Percentiles rank a stretch among this genome's conserved stretches.
phyloP scores from a whole-genome alignment of 2,797 vertebrate genomes.

The Pempheris klunzingeri region DNA sequence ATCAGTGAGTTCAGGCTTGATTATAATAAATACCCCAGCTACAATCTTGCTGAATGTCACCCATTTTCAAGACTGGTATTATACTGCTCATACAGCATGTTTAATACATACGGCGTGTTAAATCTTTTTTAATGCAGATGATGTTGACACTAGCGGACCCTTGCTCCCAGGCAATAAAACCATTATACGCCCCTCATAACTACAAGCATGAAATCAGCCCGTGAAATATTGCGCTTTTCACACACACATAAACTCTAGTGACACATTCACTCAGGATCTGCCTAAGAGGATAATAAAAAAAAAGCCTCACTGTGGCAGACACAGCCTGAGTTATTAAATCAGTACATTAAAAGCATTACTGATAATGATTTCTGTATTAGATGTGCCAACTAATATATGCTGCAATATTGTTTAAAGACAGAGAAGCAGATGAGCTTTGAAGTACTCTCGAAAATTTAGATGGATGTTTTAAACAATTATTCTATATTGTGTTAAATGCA shows the following conservation, averaged over 20 bases:
- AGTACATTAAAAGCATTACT: constrained; percentile 15
- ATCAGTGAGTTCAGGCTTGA: not conserved
- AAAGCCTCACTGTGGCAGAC: not conserved
- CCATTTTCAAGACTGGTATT: not conserved
- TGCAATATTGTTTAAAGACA: not conserved
- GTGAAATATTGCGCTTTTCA: constrained; percentile 41
- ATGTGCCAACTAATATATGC: not conserved
- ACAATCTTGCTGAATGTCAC: not conserved
- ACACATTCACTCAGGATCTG: constrained; percentile 31
- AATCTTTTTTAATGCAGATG: constrained; percentile 38
- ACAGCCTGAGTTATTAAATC: constrained; percentile 16
- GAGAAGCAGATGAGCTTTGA: not conserved
- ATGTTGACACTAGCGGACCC: constrained; percentile 31
- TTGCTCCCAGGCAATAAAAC: constrained; percentile 33
- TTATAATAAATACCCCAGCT: not conserved
- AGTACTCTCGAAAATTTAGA: not conserved
- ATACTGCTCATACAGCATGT: not conserved
- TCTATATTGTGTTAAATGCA: constrained; percentile 6
- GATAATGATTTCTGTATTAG: constrained; percentile 1
- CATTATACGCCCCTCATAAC: constrained; percentile 32
- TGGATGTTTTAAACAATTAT: not conserved
- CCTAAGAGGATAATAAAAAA: constrained; percentile 31
- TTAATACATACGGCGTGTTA: constrained; percentile 11
- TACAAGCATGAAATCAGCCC: constrained; percentile 50
- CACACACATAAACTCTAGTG: constrained; percentile 41